phyloP scores from a whole-genome alignment of 2,888 invertebrate species.

The Leucoma salicis region DNA sequence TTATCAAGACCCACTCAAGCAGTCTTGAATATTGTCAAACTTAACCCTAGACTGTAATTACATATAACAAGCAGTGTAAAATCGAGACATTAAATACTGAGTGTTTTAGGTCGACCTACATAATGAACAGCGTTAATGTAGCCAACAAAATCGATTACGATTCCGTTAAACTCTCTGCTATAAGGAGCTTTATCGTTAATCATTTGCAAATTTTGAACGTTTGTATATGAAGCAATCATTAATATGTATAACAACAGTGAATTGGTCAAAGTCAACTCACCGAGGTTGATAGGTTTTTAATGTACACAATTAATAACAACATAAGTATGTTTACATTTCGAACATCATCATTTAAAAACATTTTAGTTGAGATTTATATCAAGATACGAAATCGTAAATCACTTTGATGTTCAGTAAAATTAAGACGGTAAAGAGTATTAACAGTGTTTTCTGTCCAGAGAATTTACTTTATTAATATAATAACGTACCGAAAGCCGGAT shows the following conservation, averaged over 20 bases:
- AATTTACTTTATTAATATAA: conserved; percentile 34
- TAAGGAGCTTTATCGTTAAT: conserved; percentile 22
- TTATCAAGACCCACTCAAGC: too few relatives aligned
- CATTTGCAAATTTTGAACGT: conserved; percentile 9
- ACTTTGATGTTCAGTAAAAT: conserved; percentile 22
- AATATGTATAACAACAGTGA: conserved; percentile 2
- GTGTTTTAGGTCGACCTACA: not conserved
- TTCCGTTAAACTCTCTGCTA: conserved; percentile 9
- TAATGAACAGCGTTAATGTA: not conserved
- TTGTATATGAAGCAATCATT: conserved; percentile 18
- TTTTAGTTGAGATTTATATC: conserved; percentile 21
- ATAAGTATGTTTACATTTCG: not conserved
- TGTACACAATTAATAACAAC: not conserved
- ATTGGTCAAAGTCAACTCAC: not conserved
- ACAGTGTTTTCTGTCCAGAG: conserved; percentile 14
- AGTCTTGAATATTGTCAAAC: too few relatives aligned
- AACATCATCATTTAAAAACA: conserved; percentile 6
- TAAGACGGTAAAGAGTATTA: conserved; percentile 16
- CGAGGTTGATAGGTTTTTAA: not conserved
- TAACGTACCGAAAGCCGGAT: conserved; percentile 39
- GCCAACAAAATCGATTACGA: conserved; percentile 12
- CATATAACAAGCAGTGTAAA: too few relatives aligned
- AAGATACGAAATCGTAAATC: conserved; percentile 26
- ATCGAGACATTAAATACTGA: too few relatives aligned
- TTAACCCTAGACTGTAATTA: too few relatives aligned